Evolutionary conservation across 23 tunicate genomes (phyloP).

Genomic region (Trididemnum miniatum): DNA sequence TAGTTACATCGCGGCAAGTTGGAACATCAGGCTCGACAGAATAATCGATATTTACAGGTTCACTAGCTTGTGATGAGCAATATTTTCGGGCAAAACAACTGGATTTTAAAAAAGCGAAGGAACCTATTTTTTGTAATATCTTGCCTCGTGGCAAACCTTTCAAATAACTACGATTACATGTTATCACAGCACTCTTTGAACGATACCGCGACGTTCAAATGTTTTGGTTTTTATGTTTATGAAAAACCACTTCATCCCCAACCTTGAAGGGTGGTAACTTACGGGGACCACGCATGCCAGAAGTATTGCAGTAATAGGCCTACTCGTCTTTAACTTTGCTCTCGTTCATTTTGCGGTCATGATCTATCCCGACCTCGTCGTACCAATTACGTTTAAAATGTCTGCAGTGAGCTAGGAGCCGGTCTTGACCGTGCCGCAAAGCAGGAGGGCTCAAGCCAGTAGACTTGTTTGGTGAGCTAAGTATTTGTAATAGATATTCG

Average conservation of each 20-base stretch:
- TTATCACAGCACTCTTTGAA: too few relatives aligned
- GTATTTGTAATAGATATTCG: background rate
- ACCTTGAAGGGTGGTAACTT: background rate
- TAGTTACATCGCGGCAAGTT: too few relatives aligned
- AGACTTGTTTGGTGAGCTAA: background rate
- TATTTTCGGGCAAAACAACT: too few relatives aligned
- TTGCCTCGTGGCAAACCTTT: too few relatives aligned
- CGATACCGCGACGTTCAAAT: slow-evolving; percentile 5
- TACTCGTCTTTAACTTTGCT: background rate
- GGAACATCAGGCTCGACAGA: too few relatives aligned
- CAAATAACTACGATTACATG: too few relatives aligned
- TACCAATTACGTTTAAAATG: background rate
- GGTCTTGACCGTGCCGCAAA: background rate
- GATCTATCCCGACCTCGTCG: background rate
- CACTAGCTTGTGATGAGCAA: too few relatives aligned
- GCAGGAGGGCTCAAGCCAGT: background rate
- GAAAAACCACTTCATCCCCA: slow-evolving; percentile 9
- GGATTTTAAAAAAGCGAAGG: too few relatives aligned
- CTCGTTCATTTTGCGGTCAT: background rate
- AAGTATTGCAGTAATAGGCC: background rate
- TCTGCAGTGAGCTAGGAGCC: background rate
- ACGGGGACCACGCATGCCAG: too few relatives aligned
- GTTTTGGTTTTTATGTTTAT: background rate
- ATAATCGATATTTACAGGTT: too few relatives aligned
- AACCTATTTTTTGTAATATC: too few relatives aligned